Evolutionary conservation across 2,797 vertebrate genomes (phyloP).

Genomic region (Coendou prehensilis): DNA sequence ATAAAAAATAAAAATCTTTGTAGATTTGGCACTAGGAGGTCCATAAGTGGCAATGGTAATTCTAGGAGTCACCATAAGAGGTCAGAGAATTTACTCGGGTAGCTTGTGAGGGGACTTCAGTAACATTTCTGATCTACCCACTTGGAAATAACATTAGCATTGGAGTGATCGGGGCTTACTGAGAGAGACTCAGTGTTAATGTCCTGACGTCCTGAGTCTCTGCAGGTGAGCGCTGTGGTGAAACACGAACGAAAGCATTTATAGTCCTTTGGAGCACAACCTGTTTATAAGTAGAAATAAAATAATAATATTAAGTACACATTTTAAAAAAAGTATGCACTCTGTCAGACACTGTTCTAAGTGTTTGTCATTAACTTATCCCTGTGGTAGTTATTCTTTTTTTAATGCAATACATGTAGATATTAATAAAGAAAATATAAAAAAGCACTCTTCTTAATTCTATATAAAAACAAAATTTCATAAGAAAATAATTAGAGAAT

Average conservation of each 20-base stretch:
- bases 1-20: neutral
- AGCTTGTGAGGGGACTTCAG: neutral
- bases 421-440: too few species aligned
- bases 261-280: neutral
- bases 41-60: conserved; percentile 3
- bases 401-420: too few species aligned
- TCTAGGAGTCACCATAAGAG: conserved; percentile 69
- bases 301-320: neutral
- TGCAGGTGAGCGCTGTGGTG: neutral
- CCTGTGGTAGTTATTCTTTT: neutral
- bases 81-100: neutral
- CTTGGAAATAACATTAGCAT: conserved; percentile 18
- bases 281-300: conserved; percentile 4
- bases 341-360: neutral
- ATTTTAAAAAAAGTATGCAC: neutral
- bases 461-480: neutral
- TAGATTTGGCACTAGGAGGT: neutral
- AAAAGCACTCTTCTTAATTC: too few species aligned
- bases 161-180: neutral
- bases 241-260: conserved; percentile 20
- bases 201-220: neutral
- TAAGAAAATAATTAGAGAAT: too few species aligned
- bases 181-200: neutral
- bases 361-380: neutral
- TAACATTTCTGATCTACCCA: neutral